These are phyloP conservation scores for Allophyes oxyacanthae DNA, from an alignment of 2,888 invertebrate species.

Conservation along the genomic window DNA sequence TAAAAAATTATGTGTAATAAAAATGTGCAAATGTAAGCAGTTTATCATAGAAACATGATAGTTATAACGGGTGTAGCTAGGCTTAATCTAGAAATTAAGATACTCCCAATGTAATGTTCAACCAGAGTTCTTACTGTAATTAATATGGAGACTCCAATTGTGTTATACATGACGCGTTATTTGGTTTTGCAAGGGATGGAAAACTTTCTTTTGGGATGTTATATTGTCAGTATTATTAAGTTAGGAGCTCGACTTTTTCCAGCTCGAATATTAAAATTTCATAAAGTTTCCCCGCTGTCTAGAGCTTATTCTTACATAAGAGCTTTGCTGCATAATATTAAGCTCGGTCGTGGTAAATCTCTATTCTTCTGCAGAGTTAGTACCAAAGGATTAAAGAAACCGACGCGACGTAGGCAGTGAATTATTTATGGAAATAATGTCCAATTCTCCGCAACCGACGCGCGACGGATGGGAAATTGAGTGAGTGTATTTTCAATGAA, in stretches of 20 bases:
- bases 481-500: conserved; percentile 15
- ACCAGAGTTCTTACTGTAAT: too few relatives aligned
- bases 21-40: too few relatives aligned
- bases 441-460: conserved; percentile 19
- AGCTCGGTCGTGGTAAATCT: conserved; percentile 74
- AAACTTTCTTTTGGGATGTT: conserved; percentile 26
- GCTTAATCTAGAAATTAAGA: too few relatives aligned
- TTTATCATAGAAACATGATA: too few relatives aligned
- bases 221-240: conserved; percentile 55
- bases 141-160: too few relatives aligned
- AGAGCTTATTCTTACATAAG: conserved; percentile 75
- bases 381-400: conserved; percentile 68
- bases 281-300: conserved; percentile 74
- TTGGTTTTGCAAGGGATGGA: conserved; percentile 1
- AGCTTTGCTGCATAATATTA: conserved; percentile 75
- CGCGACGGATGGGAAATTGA: conserved; percentile 26
- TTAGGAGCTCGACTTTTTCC: conserved; percentile 64
- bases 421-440: conserved; percentile 63
- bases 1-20: too few relatives aligned
- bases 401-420: conserved; percentile 25
- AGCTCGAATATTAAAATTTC: conserved; percentile 79
- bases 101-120: too few relatives aligned
- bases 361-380: conserved; percentile 67
- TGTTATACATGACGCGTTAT: too few relatives aligned
- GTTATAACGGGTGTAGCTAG: too few relatives aligned